A percentile compares a stretch with the other conserved stretches of the same genome.
These are phyloP conservation scores for Brachymystax lenok DNA, from an alignment of 2,797 vertebrate genomes.

Conservation along the genomic window DNA sequence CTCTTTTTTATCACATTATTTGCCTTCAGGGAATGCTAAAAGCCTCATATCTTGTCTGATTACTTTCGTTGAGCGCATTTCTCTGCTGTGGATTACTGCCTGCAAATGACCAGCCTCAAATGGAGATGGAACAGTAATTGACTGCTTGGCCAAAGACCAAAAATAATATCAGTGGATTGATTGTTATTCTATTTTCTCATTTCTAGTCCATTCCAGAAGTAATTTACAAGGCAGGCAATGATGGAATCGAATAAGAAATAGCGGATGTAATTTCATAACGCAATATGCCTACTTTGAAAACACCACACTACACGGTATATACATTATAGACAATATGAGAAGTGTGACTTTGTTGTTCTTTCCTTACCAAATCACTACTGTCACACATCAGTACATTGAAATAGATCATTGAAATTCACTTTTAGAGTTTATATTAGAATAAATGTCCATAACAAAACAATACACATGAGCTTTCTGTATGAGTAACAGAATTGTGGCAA, in stretches of 20 bases:
- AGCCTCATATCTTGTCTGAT: not conserved
- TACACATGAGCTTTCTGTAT: not conserved
- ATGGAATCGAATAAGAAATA: conserved; percentile 1
- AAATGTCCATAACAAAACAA: no score
- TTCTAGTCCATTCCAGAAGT: conserved; percentile 13
- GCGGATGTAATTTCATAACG: conserved; percentile 28
- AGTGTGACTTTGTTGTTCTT: not conserved
- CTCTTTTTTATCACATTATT: not conserved
- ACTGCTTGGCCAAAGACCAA: not conserved
- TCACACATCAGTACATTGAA: not conserved
- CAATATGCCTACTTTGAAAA: conserved; percentile 9
- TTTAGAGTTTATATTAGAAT: no score
- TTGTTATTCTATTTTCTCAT: conserved; percentile 32
- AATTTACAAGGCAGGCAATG: conserved; percentile 6
- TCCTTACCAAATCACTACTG: not conserved
- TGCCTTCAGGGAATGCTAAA: not conserved
- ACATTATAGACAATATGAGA: not conserved
- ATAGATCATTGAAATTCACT: no score
- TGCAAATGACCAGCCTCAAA: conserved; percentile 18
- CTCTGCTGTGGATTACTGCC: conserved; percentile 5
- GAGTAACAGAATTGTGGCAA: no score
- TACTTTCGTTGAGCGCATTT: not conserved
- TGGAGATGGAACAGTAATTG: conserved; percentile 34
- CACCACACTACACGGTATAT: not conserved
- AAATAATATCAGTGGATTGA: conserved; percentile 17